Conservation (phyloP, 2,113 vertebrate genomes). For the Calyptommatus sinebrachiatus region DNA sequence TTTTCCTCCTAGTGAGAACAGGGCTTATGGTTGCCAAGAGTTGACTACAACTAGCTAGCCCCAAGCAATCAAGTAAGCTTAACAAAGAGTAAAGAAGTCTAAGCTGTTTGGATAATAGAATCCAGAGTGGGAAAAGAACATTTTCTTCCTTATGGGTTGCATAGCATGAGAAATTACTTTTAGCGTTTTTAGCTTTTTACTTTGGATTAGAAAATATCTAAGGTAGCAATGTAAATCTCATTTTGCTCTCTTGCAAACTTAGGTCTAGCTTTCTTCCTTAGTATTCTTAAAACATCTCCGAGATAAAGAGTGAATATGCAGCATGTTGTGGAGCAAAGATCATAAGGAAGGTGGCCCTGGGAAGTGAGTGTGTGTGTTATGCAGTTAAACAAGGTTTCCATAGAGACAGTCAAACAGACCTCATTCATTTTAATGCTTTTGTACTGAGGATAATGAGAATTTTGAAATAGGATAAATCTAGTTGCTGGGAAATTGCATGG, state of each 20-base stretch:
- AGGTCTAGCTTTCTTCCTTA: constrained; percentile 34
- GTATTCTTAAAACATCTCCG: constrained; percentile 45
- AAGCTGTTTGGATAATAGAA: background rate
- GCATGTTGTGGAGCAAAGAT: constrained; percentile 50
- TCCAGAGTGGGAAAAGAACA: no score
- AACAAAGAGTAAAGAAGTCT: background rate
- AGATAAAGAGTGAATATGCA: constrained; percentile 46
- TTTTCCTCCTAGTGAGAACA: no score
- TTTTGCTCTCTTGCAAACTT: background rate
- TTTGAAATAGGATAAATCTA: constrained; percentile 17
- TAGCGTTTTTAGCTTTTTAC: background rate
- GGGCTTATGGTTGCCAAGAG: no score
- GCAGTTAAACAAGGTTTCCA: constrained; percentile 60
- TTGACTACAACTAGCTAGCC: no score
- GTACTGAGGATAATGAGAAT: constrained; percentile 52
- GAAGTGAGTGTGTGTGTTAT: constrained; percentile 42
- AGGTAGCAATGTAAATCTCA: background rate
- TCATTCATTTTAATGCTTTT: constrained; percentile 53
- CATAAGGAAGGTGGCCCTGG: constrained; percentile 26
- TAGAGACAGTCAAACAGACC: constrained; percentile 58
- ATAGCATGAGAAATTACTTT: background rate
- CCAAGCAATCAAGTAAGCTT: no score
- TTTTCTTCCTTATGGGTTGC: background rate
- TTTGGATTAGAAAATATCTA: background rate
- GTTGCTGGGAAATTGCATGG: constrained; percentile 46